These are phyloP conservation scores for Trinorchestia longiramus DNA, from an alignment of 1,140 invertebrate genomes.

Conservation along the genomic window DNA sequence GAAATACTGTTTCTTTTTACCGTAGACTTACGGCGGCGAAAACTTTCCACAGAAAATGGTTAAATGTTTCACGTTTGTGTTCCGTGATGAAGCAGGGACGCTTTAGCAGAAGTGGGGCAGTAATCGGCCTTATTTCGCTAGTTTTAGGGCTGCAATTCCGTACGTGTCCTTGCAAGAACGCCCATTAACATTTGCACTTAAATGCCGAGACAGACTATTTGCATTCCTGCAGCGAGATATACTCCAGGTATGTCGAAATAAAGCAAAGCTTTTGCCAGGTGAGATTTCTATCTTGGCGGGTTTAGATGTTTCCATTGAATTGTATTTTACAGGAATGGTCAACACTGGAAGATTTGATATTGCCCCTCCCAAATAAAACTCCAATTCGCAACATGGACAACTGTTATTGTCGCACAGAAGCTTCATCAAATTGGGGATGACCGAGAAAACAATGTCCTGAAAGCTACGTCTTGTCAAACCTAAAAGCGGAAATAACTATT, in stretches of 20 bases:
- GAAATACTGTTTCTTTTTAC: not conserved
- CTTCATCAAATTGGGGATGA: too few relatives aligned
- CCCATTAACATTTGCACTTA: not conserved
- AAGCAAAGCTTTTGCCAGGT: not conserved
- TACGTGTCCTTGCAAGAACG: not conserved
- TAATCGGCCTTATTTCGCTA: not conserved
- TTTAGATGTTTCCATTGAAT: too few relatives aligned
- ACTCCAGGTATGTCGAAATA: not conserved
- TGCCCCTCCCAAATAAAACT: too few relatives aligned
- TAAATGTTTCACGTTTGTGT: not conserved
- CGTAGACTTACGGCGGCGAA: not conserved
- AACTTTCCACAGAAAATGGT: not conserved
- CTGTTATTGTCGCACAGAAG: too few relatives aligned
- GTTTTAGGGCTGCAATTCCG: not conserved
- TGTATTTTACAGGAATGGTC: too few relatives aligned
- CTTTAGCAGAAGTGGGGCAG: not conserved
- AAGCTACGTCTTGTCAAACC: too few relatives aligned
- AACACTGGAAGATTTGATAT: too few relatives aligned
- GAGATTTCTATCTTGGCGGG: not conserved
- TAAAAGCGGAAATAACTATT: too few relatives aligned
- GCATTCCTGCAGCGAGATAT: not conserved
- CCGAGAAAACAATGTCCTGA: too few relatives aligned
- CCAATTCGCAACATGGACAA: too few relatives aligned
- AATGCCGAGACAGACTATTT: not conserved
- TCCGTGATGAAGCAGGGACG: not conserved